Evolutionary conservation across 2,113 vertebrate species (phyloP).

Genomic region (Phaethon lepturus): DNA sequence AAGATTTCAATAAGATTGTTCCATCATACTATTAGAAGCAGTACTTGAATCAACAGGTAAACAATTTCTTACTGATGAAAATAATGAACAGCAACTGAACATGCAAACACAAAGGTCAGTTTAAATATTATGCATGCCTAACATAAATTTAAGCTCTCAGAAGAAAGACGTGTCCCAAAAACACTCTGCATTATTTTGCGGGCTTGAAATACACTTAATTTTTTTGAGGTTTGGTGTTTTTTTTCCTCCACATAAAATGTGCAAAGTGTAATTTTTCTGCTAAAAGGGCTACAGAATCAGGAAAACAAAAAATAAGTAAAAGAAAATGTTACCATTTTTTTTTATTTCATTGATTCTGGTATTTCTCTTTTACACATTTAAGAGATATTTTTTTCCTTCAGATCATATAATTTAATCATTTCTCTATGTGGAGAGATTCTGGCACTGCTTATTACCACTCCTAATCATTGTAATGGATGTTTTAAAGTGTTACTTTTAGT

Average conservation of each 20-base stretch:
- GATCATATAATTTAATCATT: not conserved
- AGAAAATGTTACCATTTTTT: not conserved
- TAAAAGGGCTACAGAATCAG: not conserved
- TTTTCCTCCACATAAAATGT: not conserved
- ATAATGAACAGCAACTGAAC: not conserved
- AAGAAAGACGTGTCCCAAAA: not conserved
- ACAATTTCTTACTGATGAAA: not conserved
- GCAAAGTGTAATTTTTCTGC: not conserved
- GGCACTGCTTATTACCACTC: not conserved
- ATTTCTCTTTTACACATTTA: not conserved
- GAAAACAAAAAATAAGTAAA: not conserved
- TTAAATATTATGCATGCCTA: not conserved
- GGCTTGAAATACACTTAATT: not conserved
- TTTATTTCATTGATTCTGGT: not conserved
- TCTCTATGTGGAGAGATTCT: not conserved
- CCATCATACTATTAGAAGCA: not conserved
- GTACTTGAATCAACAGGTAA: not conserved
- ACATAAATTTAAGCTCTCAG: not conserved
- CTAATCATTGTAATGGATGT: not conserved
- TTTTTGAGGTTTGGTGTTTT: not conserved
- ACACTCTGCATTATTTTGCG: not conserved
- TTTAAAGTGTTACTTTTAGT: not conserved
- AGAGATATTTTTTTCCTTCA: not conserved
- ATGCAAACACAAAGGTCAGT: not conserved
- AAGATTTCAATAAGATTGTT: not conserved